phyloP scores from a whole-genome alignment of 2,888 invertebrate species.

The Nesidiocoris tenuis region DNA sequence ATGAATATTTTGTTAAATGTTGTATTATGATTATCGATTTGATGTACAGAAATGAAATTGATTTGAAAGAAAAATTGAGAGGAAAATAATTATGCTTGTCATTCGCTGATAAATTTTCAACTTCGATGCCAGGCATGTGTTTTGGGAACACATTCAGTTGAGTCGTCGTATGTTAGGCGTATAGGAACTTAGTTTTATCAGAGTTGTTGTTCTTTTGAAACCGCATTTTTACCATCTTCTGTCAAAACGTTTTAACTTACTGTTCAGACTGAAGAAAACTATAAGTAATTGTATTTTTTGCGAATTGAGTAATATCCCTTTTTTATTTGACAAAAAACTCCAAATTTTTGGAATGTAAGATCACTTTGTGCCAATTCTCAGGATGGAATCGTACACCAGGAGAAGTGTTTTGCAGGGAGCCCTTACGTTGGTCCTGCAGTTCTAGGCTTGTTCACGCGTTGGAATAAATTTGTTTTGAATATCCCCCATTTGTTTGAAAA shows the following conservation, averaged over 20 bases:
- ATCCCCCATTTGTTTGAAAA: too few species aligned
- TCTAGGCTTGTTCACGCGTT: too few species aligned
- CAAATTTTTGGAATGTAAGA: background rate
- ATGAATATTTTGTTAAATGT: constrained; percentile 31
- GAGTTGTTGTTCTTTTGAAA: background rate
- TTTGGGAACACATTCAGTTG: constrained; percentile 12
- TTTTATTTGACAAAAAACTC: background rate
- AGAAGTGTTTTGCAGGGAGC: too few species aligned
- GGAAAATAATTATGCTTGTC: background rate
- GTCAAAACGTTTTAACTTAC: background rate
- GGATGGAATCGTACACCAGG: background rate
- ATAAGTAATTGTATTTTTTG: too few species aligned
- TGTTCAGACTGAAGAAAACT: background rate
- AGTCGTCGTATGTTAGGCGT: constrained; percentile 12
- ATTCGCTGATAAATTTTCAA: constrained; percentile 1
- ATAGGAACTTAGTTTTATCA: background rate
- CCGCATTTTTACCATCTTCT: background rate
- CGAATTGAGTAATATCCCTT: background rate
- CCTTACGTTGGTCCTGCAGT: too few species aligned
- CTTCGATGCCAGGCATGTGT: constrained; percentile 15
- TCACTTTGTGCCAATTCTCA: background rate
- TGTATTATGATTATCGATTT: constrained; percentile 22
- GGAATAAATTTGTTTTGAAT: too few species aligned
- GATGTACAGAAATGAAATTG: background rate
- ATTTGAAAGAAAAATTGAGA: background rate